Percentiles rank a stretch among this genome's conserved stretches.
These are phyloP conservation scores for Ranitomeya imitator DNA, from an alignment of 2,113 vertebrate genomes.

Conservation along the genomic window DNA sequence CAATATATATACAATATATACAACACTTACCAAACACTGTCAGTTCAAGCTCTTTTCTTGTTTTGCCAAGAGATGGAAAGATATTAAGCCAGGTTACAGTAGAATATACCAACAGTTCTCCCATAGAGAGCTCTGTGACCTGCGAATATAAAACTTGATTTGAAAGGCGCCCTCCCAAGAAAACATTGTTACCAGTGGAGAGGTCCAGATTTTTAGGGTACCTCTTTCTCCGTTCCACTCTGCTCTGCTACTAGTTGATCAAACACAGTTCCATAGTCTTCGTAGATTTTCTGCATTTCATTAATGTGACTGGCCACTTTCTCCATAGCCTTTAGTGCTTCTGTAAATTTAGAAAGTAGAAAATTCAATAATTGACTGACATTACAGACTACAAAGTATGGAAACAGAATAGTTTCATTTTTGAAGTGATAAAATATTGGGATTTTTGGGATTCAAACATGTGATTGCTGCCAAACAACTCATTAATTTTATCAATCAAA, in stretches of 20 bases:
- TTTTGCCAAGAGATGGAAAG: conserved; percentile 85
- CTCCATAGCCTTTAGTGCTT: conserved; percentile 96
- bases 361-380: neutral
- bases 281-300: conserved; percentile 99
- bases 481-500: neutral
- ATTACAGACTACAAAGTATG: neutral
- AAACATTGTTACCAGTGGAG: neutral
- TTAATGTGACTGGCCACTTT: conserved; percentile 99
- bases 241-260: conserved; percentile 95
- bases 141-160: conserved; percentile 60
- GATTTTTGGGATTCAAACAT: neutral
- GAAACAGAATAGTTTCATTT: neutral
- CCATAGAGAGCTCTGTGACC: conserved; percentile 98
- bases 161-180: neutral
- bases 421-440: too few species aligned
- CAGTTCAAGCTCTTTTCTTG: conserved; percentile 92
- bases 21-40: conserved; percentile 88
- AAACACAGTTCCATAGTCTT: conserved; percentile 94
- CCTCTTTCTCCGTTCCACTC: conserved; percentile 89
- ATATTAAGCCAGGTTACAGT: conserved; percentile 94
- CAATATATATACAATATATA: neutral
- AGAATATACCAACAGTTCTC: conserved; percentile 93
- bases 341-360: conserved; percentile 68
- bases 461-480: neutral
- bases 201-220: conserved; percentile 59